Evolutionary conservation across 2,113 vertebrate species (phyloP).

Genomic region (Muscicapa adusta): DNA sequence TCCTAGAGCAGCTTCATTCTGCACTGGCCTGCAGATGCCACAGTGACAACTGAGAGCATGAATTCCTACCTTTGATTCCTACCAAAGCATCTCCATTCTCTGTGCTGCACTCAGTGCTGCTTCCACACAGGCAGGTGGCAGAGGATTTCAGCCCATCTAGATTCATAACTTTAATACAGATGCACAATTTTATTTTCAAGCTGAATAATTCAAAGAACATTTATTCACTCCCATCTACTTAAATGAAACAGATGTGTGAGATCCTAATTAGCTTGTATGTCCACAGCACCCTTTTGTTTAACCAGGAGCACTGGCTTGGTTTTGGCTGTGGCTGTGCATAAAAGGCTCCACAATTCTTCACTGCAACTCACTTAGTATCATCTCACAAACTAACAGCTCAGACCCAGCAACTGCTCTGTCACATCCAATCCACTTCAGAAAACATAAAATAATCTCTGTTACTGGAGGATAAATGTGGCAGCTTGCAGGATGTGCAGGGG

Average conservation of each 20-base stretch:
- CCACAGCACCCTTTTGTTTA: neutral
- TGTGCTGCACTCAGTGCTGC: neutral
- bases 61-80: neutral
- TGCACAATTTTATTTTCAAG: neutral
- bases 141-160: neutral
- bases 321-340: neutral
- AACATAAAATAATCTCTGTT: neutral
- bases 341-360: neutral
- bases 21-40: neutral
- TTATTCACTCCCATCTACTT: neutral
- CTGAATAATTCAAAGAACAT: neutral
- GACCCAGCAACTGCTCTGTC: neutral
- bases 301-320: neutral
- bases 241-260: neutral
- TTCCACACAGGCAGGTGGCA: fast-evolving
- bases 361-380: neutral
- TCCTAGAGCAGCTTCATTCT: neutral
- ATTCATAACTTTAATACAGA: neutral
- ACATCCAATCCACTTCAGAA: neutral
- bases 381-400: neutral
- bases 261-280: neutral
- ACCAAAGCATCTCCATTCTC: neutral
- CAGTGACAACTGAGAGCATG: fast-evolving
- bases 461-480: neutral
- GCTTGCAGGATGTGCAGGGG: neutral